These are phyloP conservation scores for Rattus rattus DNA, from an alignment of 2,113 vertebrate genomes.

Conservation along the genomic window DNA sequence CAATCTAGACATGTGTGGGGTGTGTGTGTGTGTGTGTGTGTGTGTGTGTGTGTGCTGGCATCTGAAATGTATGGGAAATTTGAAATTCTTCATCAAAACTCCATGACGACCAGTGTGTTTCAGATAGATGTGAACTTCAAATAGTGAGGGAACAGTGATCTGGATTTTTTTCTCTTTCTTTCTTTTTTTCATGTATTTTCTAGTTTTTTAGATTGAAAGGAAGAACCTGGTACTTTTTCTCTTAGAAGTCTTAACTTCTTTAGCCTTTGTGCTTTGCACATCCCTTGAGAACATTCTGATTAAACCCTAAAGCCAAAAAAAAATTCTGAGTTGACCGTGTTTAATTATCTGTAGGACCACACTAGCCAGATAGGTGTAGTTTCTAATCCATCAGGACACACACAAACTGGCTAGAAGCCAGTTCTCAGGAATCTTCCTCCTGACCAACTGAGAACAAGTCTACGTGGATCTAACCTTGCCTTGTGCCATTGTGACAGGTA, in stretches of 20 bases:
- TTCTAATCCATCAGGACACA: not conserved
- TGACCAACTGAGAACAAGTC: not conserved
- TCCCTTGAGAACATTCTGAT: not conserved
- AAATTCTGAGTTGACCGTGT: not conserved
- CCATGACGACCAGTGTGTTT: conserved; percentile 7
- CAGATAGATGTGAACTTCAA: not conserved
- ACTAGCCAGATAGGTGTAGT: not conserved
- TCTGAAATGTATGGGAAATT: no score
- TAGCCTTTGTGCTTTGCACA: not conserved
- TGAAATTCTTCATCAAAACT: no score
- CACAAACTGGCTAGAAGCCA: not conserved
- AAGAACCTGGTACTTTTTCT: conserved; percentile 8
- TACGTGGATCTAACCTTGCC: not conserved
- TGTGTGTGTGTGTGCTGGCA: not conserved
- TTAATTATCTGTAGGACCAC: not conserved
- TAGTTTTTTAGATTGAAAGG: not conserved
- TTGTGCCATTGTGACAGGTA: not conserved
- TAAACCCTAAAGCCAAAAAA: not conserved
- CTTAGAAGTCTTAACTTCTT: not conserved
- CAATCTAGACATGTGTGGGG: not conserved
- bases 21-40: not conserved
- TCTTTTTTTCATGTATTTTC: not conserved
- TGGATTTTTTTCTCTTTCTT: not conserved
- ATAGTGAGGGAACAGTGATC: not conserved
- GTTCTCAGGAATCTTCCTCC: not conserved